A percentile compares a stretch with the other conserved stretches of the same genome.
These are phyloP conservation scores for Bufo gargarizans DNA, from an alignment of 2,113 vertebrate genomes.

Conservation along the genomic window DNA sequence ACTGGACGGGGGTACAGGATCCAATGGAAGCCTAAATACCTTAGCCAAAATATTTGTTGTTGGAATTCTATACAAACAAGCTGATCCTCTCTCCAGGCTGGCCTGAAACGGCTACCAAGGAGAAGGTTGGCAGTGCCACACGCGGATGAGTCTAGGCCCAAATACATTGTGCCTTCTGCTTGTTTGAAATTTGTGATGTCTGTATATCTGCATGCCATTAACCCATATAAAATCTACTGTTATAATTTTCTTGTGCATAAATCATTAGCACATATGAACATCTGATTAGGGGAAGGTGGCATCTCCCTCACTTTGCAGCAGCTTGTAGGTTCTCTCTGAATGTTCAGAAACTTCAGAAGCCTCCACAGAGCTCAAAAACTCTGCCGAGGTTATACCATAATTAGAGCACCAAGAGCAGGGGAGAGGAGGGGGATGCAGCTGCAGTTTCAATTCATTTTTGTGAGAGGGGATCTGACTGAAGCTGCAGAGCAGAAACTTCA, in stretches of 20 bases:
- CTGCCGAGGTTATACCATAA: not conserved
- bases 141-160: not conserved
- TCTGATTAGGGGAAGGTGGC: not conserved
- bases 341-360: not conserved
- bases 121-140: not conserved
- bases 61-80: constrained; percentile 36
- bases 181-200: not conserved
- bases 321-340: not conserved
- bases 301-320: not conserved
- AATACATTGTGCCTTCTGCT: constrained; percentile 6
- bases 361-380: not conserved
- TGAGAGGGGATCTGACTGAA: not conserved
- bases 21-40: constrained; percentile 29
- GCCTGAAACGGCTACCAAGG: not conserved
- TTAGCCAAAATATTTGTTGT: constrained; percentile 48
- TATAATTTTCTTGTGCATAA: not conserved
- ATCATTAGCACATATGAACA: not conserved
- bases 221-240: not conserved
- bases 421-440: constrained; percentile 18
- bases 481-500: not conserved
- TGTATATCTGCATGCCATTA: not conserved
- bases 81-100: constrained; percentile 1
- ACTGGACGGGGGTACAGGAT: constrained; percentile 1
- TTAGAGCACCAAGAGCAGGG: not conserved
- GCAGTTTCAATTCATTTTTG: not conserved